Conservation (phyloP, 2,113 vertebrate species). For the Sapayoa aenigma region DNA sequence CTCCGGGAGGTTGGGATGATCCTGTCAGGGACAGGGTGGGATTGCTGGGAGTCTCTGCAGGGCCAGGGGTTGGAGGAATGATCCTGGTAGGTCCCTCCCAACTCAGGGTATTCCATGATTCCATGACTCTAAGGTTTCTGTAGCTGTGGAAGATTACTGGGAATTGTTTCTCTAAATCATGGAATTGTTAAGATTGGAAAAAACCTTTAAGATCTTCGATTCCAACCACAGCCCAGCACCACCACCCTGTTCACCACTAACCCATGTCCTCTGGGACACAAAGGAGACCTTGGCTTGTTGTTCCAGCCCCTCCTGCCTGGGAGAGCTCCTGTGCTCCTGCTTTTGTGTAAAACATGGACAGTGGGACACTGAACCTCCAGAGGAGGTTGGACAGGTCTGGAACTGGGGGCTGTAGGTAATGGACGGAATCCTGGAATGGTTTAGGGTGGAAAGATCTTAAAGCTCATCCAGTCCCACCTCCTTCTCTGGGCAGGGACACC, state of each 20-base stretch:
- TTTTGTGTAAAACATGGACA: not conserved
- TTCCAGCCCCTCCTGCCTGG: not conserved
- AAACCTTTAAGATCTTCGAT: not conserved
- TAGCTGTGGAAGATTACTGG: not conserved
- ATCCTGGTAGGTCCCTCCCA: not conserved
- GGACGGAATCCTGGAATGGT: not conserved
- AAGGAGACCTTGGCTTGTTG: not conserved
- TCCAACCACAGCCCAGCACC: not conserved
- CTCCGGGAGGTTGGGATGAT: rapidly evolving
- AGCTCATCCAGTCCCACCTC: not conserved
- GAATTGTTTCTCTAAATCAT: not conserved
- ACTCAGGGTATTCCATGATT: not conserved
- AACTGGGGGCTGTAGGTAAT: not conserved
- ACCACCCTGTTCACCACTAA: not conserved
- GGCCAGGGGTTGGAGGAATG: not conserved
- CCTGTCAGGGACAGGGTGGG: rapidly evolving
- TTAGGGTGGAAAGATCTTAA: not conserved
- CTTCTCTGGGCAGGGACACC: not conserved
- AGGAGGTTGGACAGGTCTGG: no score
- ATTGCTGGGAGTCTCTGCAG: not conserved
- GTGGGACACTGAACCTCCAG: not conserved
- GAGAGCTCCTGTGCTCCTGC: not conserved
- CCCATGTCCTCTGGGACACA: not conserved
- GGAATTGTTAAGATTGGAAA: not conserved
- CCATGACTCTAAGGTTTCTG: not conserved